Evolutionary conservation across 1,140 invertebrate genomes (phyloP), one percentile per base, ranked within the genome.

Genomic region (Habropoda laboriosa): DNA sequence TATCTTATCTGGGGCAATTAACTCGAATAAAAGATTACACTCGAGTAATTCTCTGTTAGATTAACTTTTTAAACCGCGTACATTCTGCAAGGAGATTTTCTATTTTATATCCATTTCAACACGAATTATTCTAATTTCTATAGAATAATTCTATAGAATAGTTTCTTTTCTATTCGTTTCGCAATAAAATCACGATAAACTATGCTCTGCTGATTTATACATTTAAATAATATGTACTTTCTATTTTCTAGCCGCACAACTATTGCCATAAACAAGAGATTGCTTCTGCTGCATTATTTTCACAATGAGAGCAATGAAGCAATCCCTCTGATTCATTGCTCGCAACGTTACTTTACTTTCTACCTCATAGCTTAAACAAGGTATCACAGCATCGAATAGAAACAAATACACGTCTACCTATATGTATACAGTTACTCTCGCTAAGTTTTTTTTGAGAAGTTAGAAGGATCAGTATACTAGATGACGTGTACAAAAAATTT

Each of bases 201-300:
- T 40, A 72, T 40, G 42, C 61, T 18, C 24, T 0, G 18, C 7
- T 66, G 72, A 75, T 66, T 75, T 75, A 75, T 64, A 30, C 35
- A 47, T 58, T 63, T 78, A 76, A 77, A 68, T 81, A 73, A 53
- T 75, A n/a, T n/a, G n/a, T n/a, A 75, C 72, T 66, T 63, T 75
- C 72, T 75, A 75, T 66, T 66, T 66, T 66, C 42, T 38, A 38
- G 60, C 47, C 40, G 68, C n/a, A 21, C 27, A 6, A 27, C 38
- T 21, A 30, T 42, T 10, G 40, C 27, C 55, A 21, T 60, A 61
- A 75, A 66, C 2, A 35, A 38, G n/a, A 63, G 45, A 74, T 63
- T 64, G 49, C 58, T 74, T 74, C 58, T 38, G 58, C 35, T 24
- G 32, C 30, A 74, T 74, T 64, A 64, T 74, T 74, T 51, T 40